Evolutionary conservation across 2,797 vertebrate genomes (phyloP).

Genomic region (Gobionotothen gibberifrons): DNA sequence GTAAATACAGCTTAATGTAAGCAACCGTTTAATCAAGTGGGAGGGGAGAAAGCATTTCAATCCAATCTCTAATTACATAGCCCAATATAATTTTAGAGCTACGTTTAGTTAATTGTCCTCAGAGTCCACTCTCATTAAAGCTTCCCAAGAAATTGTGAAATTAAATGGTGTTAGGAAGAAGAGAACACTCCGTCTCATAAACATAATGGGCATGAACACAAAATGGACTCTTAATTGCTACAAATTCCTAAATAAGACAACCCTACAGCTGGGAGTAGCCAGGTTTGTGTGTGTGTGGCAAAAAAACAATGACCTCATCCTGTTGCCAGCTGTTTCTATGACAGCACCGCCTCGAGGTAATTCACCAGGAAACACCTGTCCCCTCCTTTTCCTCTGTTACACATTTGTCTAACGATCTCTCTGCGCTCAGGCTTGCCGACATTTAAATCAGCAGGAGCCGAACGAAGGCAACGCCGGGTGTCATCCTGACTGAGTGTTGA

Average conservation of each 20-base stretch:
- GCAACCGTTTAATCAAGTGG: constrained; percentile 45
- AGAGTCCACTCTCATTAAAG: constrained; percentile 35
- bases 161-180: constrained; percentile 10
- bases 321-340: constrained; percentile 54
- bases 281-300: constrained; percentile 1
- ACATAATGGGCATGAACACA: neutral
- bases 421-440: constrained; percentile 19
- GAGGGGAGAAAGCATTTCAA: constrained; percentile 40
- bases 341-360: constrained; percentile 60
- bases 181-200: neutral
- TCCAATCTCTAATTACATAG: constrained; percentile 46
- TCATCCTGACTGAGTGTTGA: constrained; percentile 4
- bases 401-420: constrained; percentile 29
- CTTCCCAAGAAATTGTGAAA: constrained; percentile 13
- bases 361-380: constrained; percentile 54
- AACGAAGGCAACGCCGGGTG: constrained; percentile 21
- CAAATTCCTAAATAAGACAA: neutral
- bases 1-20: constrained; percentile 49
- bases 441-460: constrained; percentile 12
- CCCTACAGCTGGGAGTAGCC: constrained; percentile 2
- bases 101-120: constrained; percentile 45
- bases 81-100: constrained; percentile 42
- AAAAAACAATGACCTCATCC: constrained; percentile 44
- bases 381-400: constrained; percentile 18
- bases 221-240: constrained; percentile 6